A percentile compares a stretch with the other conserved stretches of the same genome.
Conservation (phyloP, 2,797 vertebrate genomes). For the Dryobates pubescens region DNA sequence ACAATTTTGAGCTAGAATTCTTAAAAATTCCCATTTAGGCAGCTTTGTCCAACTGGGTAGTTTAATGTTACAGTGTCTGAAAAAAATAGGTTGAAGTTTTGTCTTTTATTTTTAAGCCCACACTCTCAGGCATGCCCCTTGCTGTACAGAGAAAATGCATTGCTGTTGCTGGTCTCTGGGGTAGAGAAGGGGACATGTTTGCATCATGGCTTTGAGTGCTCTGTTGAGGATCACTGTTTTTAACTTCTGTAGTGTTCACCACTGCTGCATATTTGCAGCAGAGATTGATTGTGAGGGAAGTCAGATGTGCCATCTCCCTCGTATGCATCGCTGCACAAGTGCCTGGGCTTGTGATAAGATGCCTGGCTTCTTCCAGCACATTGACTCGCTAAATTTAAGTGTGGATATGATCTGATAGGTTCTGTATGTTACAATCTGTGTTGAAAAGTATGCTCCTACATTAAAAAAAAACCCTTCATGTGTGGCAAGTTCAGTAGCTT, state of each 20-base stretch:
- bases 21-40: background rate
- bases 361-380: background rate
- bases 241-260: background rate
- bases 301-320: background rate
- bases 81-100: background rate
- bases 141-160: background rate
- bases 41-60: background rate
- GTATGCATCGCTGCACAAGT: background rate
- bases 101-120: background rate
- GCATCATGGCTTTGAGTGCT: background rate
- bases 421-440: background rate
- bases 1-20: background rate
- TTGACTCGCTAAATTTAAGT: background rate
- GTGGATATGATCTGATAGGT: background rate
- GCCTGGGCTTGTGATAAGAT: background rate
- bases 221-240: background rate
- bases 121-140: background rate
- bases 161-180: background rate
- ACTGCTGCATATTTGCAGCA: background rate
- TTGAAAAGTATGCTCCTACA: background rate
- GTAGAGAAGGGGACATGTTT: background rate
- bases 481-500: background rate
- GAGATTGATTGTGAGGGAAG: background rate
- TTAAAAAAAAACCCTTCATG: background rate
- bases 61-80: background rate